These are phyloP conservation scores for Agrypnus murinus DNA, from an alignment of 2,888 invertebrate genomes.

Conservation along the genomic window DNA sequence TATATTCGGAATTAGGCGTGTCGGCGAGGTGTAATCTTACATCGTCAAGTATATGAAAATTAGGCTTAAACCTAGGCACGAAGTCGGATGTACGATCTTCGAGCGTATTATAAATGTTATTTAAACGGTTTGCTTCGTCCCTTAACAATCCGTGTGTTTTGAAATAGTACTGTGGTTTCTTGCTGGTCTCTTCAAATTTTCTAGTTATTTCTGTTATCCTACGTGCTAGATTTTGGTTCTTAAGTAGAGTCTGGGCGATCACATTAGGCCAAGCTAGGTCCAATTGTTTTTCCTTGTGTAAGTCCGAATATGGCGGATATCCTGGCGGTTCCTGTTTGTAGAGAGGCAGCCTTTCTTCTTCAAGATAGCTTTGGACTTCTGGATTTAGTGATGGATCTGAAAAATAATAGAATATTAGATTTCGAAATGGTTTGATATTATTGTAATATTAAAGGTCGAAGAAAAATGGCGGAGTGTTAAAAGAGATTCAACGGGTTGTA, in stretches of 20 bases:
- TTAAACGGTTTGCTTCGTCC: conserved; percentile 16
- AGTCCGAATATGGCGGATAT: conserved; percentile 24
- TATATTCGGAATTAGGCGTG: conserved; percentile 60
- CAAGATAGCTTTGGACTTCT: conserved; percentile 30
- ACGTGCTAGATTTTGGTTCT: conserved; percentile 37
- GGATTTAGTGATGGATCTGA: conserved; percentile 35
- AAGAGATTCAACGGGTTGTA: too few species aligned
- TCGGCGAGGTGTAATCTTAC: conserved; percentile 59
- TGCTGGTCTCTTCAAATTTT: conserved; percentile 36
- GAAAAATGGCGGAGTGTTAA: too few species aligned
- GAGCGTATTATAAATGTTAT: conserved; percentile 19
- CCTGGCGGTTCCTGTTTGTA: conserved; percentile 26
- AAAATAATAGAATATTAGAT: conserved; percentile 13
- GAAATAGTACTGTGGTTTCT: conserved; percentile 43
- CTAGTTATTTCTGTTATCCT: conserved; percentile 38
- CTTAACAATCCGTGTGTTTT: conserved; percentile 27
- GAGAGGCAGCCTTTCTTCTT: conserved; percentile 21
- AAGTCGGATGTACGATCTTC: conserved; percentile 41
- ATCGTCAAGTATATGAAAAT: conserved; percentile 60
- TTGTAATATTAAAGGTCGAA: too few species aligned
- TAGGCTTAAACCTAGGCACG: conserved; percentile 49
- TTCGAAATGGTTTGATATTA: too few species aligned
- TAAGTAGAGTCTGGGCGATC: conserved; percentile 28
- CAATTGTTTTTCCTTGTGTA: conserved; percentile 21
- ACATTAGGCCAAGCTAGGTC: conserved; percentile 44